Evolutionary conservation across 2,888 invertebrate genomes (phyloP).

Genomic region (Stenchaetothrips biformis): DNA sequence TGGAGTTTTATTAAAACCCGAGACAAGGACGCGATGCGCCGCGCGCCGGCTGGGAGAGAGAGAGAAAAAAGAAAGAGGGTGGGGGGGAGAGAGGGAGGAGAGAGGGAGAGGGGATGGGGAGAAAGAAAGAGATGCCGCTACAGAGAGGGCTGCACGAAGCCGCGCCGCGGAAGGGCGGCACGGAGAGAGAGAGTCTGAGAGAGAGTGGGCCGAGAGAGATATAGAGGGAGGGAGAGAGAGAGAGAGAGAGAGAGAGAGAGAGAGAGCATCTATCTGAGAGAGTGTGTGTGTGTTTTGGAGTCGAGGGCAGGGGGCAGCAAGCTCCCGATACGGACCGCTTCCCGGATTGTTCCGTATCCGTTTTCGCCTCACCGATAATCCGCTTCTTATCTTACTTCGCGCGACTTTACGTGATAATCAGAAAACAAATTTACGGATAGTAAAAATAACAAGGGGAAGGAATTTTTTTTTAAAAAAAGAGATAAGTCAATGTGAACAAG

Average conservation of each 20-base stretch:
- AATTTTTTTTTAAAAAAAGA: no score
- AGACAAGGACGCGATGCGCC: conserved; percentile 48
- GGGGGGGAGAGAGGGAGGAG: conserved; percentile 32
- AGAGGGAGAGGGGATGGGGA: conserved; percentile 30
- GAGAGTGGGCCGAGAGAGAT: conserved; percentile 5
- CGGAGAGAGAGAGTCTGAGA: background rate
- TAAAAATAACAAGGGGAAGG: no score
- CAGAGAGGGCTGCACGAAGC: background rate
- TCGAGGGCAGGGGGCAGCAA: background rate
- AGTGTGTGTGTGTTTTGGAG: background rate
- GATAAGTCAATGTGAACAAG: no score
- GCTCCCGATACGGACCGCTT: no score
- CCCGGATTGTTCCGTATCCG: no score
- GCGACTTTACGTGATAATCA: background rate
- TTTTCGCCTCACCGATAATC: no score
- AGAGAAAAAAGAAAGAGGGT: conserved; percentile 31
- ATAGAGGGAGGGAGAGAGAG: background rate
- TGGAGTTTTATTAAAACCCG: conserved; percentile 55
- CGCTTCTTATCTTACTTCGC: background rate
- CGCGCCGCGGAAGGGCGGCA: background rate
- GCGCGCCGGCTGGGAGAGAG: conserved; percentile 33
- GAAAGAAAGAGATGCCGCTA: no score
- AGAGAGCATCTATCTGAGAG: background rate
- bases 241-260: conserved; percentile 3
- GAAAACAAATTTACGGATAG: no score